phyloP scores from a whole-genome alignment of 2,888 invertebrate genomes.

The Pseudococcus longispinus region DNA sequence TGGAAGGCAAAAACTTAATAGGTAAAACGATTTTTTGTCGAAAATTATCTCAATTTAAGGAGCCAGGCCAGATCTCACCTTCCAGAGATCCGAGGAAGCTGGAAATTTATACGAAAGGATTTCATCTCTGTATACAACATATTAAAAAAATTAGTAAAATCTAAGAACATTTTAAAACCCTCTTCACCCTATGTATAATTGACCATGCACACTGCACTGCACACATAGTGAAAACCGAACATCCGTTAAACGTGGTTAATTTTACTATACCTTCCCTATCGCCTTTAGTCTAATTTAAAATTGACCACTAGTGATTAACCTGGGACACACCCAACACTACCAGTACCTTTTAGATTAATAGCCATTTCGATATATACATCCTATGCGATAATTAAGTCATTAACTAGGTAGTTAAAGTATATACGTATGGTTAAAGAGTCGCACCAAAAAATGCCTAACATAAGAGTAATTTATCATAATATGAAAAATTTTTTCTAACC shows the following conservation, averaged over 20 bases:
- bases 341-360: not conserved
- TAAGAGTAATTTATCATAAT: not conserved
- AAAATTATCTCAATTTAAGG: too few species aligned
- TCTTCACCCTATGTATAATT: too few species aligned
- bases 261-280: not conserved
- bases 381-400: not conserved
- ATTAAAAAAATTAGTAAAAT: too few species aligned
- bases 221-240: not conserved
- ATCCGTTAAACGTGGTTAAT: not conserved
- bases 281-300: not conserved
- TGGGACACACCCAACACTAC: not conserved
- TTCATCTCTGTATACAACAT: too few species aligned
- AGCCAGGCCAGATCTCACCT: too few species aligned
- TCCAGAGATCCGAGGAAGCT: too few species aligned
- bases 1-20: too few species aligned
- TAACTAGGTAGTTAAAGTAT: not conserved
- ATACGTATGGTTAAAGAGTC: not conserved
- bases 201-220: not conserved
- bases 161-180: too few species aligned
- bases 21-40: too few species aligned
- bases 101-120: too few species aligned
- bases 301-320: constrained; percentile 11
- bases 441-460: not conserved
- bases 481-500: not conserved
- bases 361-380: not conserved